Evolutionary conservation across 2,888 invertebrate genomes (phyloP).

Genomic region (Epiblema foenella): DNA sequence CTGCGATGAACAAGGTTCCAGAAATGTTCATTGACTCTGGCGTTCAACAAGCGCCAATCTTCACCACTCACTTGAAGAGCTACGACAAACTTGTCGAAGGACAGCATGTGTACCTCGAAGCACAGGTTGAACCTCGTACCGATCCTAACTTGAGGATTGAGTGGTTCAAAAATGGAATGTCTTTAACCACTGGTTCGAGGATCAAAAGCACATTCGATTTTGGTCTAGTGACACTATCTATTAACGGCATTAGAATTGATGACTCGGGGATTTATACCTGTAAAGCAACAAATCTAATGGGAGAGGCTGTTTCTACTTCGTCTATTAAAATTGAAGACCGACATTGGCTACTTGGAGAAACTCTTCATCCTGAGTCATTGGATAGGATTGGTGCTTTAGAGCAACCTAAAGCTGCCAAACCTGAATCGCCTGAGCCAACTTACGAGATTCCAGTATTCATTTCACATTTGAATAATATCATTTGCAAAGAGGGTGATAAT

Average conservation of each 20-base stretch:
- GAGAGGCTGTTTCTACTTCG: constrained; percentile 97
- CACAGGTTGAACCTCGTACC: constrained; percentile 95
- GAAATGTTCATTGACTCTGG: constrained; percentile 94
- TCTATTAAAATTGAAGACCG: constrained; percentile 95
- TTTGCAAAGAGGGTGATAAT: constrained; percentile 94
- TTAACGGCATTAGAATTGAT: constrained; percentile 93
- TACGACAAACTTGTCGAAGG: constrained; percentile 93
- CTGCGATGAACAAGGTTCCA: constrained; percentile 95
- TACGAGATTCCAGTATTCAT: constrained; percentile 96
- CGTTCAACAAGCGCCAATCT: constrained; percentile 97
- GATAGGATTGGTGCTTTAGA: constrained; percentile 94
- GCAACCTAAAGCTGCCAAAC: constrained; percentile 88
- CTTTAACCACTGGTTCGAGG: constrained; percentile 94
- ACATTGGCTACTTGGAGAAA: constrained; percentile 94
- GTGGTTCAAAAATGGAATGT: constrained; percentile 96
- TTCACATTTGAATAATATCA: constrained; percentile 95
- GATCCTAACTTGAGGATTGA: constrained; percentile 95
- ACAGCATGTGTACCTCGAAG: constrained; percentile 94
- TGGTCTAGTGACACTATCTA: constrained; percentile 96
- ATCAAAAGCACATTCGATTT: constrained; percentile 98
- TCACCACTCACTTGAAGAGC: constrained; percentile 95
- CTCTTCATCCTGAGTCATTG: constrained; percentile 95
- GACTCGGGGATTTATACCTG: constrained; percentile 98
- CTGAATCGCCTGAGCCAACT: constrained; percentile 89
- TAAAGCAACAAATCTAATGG: constrained; percentile 95